Evolutionary conservation across 2,888 invertebrate genomes (phyloP).

Genomic region (Margaritifera margaritifera): DNA sequence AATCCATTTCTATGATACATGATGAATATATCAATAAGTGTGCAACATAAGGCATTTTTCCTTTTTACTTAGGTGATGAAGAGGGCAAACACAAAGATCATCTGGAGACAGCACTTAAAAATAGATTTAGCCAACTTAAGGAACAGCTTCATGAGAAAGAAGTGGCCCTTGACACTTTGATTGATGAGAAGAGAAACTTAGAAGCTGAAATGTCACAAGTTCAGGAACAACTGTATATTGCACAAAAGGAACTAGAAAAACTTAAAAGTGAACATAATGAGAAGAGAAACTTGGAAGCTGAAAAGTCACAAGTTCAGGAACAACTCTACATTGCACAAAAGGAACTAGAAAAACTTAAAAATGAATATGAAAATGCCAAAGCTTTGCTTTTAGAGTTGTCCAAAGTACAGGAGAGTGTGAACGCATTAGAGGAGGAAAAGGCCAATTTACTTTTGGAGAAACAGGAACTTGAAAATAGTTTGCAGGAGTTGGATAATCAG

Average conservation of each 20-base stretch:
- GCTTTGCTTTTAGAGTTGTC: background rate
- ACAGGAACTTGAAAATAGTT: constrained; percentile 75
- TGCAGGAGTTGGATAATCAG: constrained; percentile 84
- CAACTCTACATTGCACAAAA: constrained; percentile 25
- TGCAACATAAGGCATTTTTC: too few species aligned
- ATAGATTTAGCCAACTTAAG: constrained; percentile 8
- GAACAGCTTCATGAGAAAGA: constrained; percentile 31
- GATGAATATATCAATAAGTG: too few species aligned
- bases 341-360: constrained; percentile 24
- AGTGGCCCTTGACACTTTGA: constrained; percentile 24
- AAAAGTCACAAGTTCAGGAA: constrained; percentile 22
- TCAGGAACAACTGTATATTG: constrained; percentile 25
- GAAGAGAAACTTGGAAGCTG: constrained; percentile 29
- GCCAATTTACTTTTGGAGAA: constrained; percentile 47
- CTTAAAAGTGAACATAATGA: constrained; percentile 23
- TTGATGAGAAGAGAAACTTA: constrained; percentile 32
- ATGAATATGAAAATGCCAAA: constrained; percentile 3
- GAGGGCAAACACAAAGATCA: too few species aligned
- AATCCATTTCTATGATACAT: too few species aligned
- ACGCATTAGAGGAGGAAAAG: constrained; percentile 41
- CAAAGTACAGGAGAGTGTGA: constrained; percentile 3
- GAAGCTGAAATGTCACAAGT: constrained; percentile 25
- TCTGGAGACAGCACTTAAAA: too few species aligned
- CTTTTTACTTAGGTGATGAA: too few species aligned
- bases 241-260: constrained; percentile 25